Base-by-base conservation (phyloP, 1,140 invertebrate species). In the Pseudomyrmex cubaensis region DNA sequence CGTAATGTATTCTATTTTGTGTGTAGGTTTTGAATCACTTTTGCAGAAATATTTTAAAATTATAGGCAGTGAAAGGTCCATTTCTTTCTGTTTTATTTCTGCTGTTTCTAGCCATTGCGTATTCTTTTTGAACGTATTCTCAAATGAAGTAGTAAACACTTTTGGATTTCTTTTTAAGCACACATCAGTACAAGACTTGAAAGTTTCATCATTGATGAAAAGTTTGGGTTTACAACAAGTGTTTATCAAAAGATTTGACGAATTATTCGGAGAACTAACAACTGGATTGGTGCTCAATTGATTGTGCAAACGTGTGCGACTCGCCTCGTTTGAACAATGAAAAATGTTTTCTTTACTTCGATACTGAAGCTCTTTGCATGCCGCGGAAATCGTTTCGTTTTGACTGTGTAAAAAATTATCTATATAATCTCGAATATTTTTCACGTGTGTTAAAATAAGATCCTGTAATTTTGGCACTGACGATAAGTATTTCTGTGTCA, bases 131-230 rank as follows among this genome's bases (percentile, higher is more conserved):
- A 75, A 63, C 12, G 46, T 61, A 62, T 62, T 48, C 9, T 74
- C 13, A 25, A 44, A 54, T 52, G 48, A 61, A 76, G 22, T 63
- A 1, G 82, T 70, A 12, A 88, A 86, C 1, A 73, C 44, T 2
- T 87, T 85, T 20, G 84, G 89, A 10, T 89, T 85, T 73, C 85
- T 85, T 63, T 75, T 87, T 15, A 91, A 72, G 10, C 50, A 63
- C 0, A 87, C 46, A 50, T 90, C 87, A 2, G 83, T 62, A 50
- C 46, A 73, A 13, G 20, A 57, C 2, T 22, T 64, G 20, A 69
- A 82, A 72, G 20, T 46, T 20, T 84, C 73, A 44, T 87, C 54
- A 46, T 77, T 22, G 20, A 59, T 84, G 5, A 48, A 57, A 25
- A 80, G 52, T 8, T 67, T 12, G 3, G 52, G 15, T 62, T 22